phyloP scores from a whole-genome alignment of 2,888 invertebrate species.

The Andrena hattorfiana region DNA sequence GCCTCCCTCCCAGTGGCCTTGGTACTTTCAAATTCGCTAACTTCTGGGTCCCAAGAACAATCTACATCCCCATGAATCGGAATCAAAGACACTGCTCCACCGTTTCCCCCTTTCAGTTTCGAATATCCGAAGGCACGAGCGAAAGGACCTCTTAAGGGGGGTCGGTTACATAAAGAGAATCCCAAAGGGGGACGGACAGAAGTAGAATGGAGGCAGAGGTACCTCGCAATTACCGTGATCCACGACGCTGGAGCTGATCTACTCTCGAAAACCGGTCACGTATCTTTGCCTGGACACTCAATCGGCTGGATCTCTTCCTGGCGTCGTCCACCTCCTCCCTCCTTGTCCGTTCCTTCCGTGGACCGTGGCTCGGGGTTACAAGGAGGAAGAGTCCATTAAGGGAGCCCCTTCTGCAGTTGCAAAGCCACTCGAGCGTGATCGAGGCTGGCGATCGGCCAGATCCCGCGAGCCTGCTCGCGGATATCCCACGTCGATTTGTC shows the following conservation, averaged over 20 bases:
- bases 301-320: constrained; percentile 56
- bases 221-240: constrained; percentile 71
- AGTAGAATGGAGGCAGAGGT: constrained; percentile 57
- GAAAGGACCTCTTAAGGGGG: constrained; percentile 3
- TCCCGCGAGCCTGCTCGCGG: constrained; percentile 67
- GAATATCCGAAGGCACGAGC: constrained; percentile 4
- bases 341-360: constrained; percentile 53
- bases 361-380: constrained; percentile 66
- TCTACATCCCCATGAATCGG: too few species aligned
- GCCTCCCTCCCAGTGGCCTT: too few species aligned
- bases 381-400: constrained; percentile 76
- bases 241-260: constrained; percentile 62
- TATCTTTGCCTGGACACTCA: constrained; percentile 70
- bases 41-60: too few species aligned
- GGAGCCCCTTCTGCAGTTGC: constrained; percentile 59
- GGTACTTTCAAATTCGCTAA: too few species aligned
- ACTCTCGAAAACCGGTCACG: constrained; percentile 75
- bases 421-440: constrained; percentile 69
- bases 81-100: background rate
- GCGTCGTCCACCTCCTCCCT: background rate
- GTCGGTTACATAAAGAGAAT: constrained; percentile 40
- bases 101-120: background rate
- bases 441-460: constrained; percentile 69
- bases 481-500: constrained; percentile 64
- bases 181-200: constrained; percentile 8